These are phyloP conservation scores for Musca domestica DNA, from an alignment of 1,140 invertebrate genomes.

Conservation along the genomic window DNA sequence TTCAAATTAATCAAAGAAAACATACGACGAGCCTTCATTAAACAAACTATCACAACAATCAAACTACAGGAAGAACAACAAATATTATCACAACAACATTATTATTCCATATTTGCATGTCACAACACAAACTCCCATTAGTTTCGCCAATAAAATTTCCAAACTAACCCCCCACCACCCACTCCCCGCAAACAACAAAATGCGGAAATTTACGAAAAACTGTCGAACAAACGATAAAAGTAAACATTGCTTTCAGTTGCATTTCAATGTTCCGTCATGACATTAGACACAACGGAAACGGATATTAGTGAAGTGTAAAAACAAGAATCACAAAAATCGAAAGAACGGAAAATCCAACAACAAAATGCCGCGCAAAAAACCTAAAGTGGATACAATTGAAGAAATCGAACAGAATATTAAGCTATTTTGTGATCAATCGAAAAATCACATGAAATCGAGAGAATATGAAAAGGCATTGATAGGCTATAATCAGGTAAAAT, in stretches of 20 bases:
- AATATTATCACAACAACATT: too few relatives aligned
- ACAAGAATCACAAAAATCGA: not conserved
- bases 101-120: too few relatives aligned
- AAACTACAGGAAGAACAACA: too few relatives aligned
- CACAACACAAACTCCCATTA: too few relatives aligned
- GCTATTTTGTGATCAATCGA: constrained; percentile 66
- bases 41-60: too few relatives aligned
- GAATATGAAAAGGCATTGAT: constrained; percentile 65
- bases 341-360: not conserved
- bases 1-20: too few relatives aligned
- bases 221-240: too few relatives aligned
- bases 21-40: too few relatives aligned
- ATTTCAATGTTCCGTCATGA: not conserved
- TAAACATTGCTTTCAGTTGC: not conserved
- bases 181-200: not conserved
- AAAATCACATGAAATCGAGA: constrained; percentile 67
- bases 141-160: too few relatives aligned
- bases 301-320: not conserved
- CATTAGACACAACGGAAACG: not conserved
- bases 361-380: constrained; percentile 50
- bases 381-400: constrained; percentile 55
- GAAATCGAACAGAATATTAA: constrained; percentile 60
- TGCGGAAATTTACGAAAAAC: not conserved
- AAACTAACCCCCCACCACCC: too few relatives aligned
- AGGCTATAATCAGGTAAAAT: constrained; percentile 67